Evolutionary conservation across 35 echinoderm and acorn worm genomes (phyloP), one percentile per base, ranked within the genome.

Genomic region (Lytechinus variegatus): DNA sequence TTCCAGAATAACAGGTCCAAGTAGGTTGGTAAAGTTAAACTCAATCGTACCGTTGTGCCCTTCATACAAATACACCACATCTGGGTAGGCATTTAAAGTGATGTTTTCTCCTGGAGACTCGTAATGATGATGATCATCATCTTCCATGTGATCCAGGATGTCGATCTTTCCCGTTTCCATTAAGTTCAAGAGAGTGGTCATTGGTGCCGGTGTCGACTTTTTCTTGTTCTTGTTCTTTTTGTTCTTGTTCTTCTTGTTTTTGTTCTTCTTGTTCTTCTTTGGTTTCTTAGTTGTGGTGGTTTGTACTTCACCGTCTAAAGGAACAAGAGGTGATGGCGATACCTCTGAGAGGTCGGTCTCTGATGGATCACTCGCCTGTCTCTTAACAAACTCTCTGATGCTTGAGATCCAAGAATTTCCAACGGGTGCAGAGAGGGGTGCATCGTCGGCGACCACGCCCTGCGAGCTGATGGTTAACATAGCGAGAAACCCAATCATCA

Each of bases 231-330:
- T 93, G 54, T 57, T 57, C 92, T 93, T 93, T 14, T 57, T 57
- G 13, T 93, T 57, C 28, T 57, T 93, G 9, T 57, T 93, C 54
- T 93, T 93, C 9, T 93, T 92, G 11, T 44, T 44, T 44, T 44
- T 58, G 8, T 51, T 51, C 33, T 93, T 93, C 52, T 28, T 93
- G 10, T 56, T 93, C 54, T 93, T 93, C 55, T 57, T 93, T 4
- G 92, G 92, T 28, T 93, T 93, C 92, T 93, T 93, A n/a, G 92
- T 93, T 57, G 92, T 93, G 53, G 92, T 93, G 14, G 92, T 93
- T 54, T 93, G 92, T 6, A 27, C 53, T 11, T 28, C 29, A 24
- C 14, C 14, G 52, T 93, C 55, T 24, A 57, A 33, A 54, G 92
- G 92, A 54, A 93, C 55, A 27, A 93, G 53, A 10, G 92, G 88